Evolutionary conservation across 2,113 vertebrate genomes (phyloP), one percentile per base, ranked within the genome.

Genomic region (Malurus cyaneus): DNA sequence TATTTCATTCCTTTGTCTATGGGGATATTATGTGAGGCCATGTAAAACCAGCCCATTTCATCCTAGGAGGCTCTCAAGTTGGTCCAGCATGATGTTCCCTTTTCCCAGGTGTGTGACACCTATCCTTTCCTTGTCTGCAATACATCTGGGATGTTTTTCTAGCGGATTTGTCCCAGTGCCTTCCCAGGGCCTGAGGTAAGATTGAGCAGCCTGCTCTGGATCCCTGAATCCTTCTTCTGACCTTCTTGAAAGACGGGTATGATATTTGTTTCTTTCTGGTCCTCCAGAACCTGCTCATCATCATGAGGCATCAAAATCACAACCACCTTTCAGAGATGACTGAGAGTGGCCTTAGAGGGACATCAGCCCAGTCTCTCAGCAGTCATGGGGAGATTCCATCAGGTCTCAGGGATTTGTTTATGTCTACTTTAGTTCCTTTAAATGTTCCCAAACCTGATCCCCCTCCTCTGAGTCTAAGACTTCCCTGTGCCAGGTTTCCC

Each of bases 11-110:
- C 2, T 47, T 42, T 47, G 2, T 44, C 7, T 4, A 1, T 47
- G 7, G 44, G 4, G 17, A 14, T 89, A 32, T 89, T 79, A 29
- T 23, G 13, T 49, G 49, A 89, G 28, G 24, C 52, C 47, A 54
- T 8, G 7, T 39, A 53, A 84, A 89, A 46, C 36, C 60, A 50
- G 16, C 41, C 85, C 4, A 3, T 36, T 87, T 87, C 8, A 12
- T 66, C 8, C 8, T 18, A 62, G 47, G 41, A 8, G 1, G 6
- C 39, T 78, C 21, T 81, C 0, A 0, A 14, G 5, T 16, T 54
- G 7, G 20, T 65, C 36, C 32, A 57, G 39, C 17, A 8, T 29
- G 47, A 9, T 50, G 71, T 89, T 76, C 32, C 34, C 8, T 71
- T 79, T 81, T 24, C 15, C 28, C 76, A 0, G n/a, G 25, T 14